Conservation (phyloP, 2,113 vertebrate genomes). For the Ornithorhynchus anatinus region DNA sequence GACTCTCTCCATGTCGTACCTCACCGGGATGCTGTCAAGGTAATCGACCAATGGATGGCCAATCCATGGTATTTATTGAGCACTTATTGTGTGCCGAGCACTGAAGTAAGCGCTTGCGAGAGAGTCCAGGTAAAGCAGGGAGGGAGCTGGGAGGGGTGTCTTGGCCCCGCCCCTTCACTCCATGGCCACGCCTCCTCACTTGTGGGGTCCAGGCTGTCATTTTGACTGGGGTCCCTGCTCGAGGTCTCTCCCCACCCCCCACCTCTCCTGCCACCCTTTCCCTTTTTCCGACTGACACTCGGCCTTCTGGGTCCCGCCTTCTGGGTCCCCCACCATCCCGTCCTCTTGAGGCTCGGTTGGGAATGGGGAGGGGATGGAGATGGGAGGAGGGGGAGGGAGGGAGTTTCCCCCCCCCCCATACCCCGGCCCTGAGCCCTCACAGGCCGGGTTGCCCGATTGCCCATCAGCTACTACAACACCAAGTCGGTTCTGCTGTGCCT, state of each 20-base stretch:
- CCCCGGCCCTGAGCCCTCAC: neutral
- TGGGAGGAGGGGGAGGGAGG: neutral
- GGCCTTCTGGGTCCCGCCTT: neutral
- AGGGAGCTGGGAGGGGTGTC: neutral
- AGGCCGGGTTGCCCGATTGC: neutral
- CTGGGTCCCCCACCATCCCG: neutral
- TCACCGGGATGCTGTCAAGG: constrained; percentile 94
- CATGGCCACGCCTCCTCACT: too few species aligned
- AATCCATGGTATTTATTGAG: neutral
- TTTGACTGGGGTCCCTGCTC: too few species aligned
- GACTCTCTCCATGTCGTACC: constrained; percentile 93
- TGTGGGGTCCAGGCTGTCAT: too few species aligned
- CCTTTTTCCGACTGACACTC: neutral
- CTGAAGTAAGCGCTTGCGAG: too few species aligned
- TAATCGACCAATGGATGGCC: constrained; percentile 32
- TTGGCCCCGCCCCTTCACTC: too few species aligned
- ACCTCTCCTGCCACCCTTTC: neutral
- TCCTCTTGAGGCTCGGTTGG: neutral
- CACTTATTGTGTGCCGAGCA: too few species aligned
- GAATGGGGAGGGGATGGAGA: neutral
- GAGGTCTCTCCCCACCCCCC: too few species aligned
- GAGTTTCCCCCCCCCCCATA: too few species aligned
- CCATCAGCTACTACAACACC: constrained; percentile 87
- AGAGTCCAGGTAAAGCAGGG: constrained; percentile 57
- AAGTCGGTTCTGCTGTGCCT: constrained; percentile 91